These are phyloP conservation scores for Buathra laborator DNA, from an alignment of 2,888 invertebrate genomes.

Conservation along the genomic window DNA sequence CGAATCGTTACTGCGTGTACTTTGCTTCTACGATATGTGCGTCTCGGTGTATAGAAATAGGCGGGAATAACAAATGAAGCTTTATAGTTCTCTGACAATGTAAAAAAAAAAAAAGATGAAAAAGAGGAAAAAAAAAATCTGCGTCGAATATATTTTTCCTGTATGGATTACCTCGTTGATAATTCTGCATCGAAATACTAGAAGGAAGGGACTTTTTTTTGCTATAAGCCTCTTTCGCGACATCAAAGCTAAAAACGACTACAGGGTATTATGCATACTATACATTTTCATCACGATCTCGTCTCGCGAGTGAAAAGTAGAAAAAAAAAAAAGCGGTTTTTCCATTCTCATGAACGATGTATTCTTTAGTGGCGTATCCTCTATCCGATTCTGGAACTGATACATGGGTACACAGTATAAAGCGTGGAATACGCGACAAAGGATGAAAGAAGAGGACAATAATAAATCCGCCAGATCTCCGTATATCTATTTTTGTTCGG, in stretches of 20 bases:
- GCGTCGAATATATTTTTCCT: background rate
- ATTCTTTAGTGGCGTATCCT: conserved; percentile 11
- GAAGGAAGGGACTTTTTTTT: background rate
- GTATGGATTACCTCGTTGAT: background rate
- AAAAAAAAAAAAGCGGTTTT: background rate
- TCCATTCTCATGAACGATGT: background rate
- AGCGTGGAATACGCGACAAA: background rate
- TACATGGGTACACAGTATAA: background rate
- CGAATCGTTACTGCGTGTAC: background rate
- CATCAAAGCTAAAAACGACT: conserved; percentile 18
- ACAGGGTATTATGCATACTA: conserved; percentile 8
- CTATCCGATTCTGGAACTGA: conserved; percentile 15
- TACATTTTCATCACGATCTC: conserved; percentile 6
- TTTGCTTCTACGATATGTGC: background rate
- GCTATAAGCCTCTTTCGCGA: conserved; percentile 29
- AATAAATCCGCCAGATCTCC: background rate
- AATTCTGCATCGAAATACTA: background rate
- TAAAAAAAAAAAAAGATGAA: background rate
- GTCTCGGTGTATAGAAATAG: background rate
- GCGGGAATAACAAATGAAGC: conserved; percentile 11
- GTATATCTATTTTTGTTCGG: conserved; percentile 2
- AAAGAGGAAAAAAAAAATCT: background rate
- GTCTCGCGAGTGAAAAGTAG: background rate
- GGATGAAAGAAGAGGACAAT: background rate
- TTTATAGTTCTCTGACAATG: background rate